These are phyloP conservation scores for Xyrauchen texanus DNA, from an alignment of 2,113 vertebrate genomes.

Conservation along the genomic window DNA sequence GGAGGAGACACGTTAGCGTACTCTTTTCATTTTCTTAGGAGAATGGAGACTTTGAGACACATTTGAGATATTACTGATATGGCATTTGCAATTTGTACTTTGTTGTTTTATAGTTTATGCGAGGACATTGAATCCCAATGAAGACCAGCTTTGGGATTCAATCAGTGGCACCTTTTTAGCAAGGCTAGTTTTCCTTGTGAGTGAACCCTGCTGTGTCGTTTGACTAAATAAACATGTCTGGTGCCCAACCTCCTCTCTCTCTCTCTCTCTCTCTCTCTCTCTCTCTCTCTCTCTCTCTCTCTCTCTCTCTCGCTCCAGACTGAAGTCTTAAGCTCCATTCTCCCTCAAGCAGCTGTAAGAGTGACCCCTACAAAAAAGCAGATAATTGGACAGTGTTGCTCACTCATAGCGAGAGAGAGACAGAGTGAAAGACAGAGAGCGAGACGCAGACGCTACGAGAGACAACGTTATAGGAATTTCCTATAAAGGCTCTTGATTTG, in stretches of 20 bases:
- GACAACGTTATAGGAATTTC: conserved; percentile 7
- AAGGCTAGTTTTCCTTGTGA: conserved; percentile 19
- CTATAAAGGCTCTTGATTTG: conserved; percentile 38
- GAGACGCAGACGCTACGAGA: neutral
- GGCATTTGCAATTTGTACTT: too few relatives aligned
- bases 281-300: neutral
- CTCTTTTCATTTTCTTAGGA: too few relatives aligned
- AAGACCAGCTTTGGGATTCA: neutral
- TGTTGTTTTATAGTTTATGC: neutral
- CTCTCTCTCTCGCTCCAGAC: neutral
- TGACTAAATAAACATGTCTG: conserved; percentile 72
- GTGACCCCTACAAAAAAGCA: conserved; percentile 53
- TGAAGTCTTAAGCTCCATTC: conserved; percentile 55
- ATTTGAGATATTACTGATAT: too few relatives aligned
- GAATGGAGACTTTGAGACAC: too few relatives aligned
- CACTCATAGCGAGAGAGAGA: conserved; percentile 26
- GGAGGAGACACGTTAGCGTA: too few relatives aligned
- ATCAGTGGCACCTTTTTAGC: neutral
- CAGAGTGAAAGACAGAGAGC: neutral
- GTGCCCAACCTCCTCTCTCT: conserved; percentile 57
- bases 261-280: conserved; percentile 46
- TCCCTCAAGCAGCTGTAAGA: conserved; percentile 65
- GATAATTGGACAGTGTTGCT: conserved; percentile 61
- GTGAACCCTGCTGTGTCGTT: conserved; percentile 64
- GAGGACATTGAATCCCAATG: neutral